phyloP scores from a whole-genome alignment of 2,888 invertebrate genomes.

The Sesamia inferens region DNA sequence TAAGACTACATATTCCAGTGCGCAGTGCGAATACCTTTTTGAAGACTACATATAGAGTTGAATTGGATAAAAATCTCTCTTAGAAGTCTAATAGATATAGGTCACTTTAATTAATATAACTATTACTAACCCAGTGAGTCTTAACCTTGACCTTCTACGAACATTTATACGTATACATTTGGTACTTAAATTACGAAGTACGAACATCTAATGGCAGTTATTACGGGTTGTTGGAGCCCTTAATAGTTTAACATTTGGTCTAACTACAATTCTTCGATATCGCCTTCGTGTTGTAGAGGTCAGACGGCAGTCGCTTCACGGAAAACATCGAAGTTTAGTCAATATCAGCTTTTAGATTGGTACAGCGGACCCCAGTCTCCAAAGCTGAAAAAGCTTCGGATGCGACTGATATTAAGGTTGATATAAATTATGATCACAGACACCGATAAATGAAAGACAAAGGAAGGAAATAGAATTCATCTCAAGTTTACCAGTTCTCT shows the following conservation, averaged over 20 bases:
- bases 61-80: conserved; percentile 1
- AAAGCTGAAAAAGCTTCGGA: no score
- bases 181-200: background rate
- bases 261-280: no score
- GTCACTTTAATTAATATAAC: conserved; percentile 11
- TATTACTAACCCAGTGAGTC: background rate
- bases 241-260: no score
- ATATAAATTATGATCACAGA: no score
- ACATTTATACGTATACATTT: background rate
- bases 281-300: no score
- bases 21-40: background rate
- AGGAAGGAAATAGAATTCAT: background rate
- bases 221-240: no score
- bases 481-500: background rate
- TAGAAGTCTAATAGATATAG: conserved; percentile 18
- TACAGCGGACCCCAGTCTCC: no score
- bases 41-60: conserved; percentile 7
- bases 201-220: no score
- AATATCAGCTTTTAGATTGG: no score
- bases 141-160: conserved; percentile 18
- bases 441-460: background rate
- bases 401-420: no score
- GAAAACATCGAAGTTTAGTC: no score
- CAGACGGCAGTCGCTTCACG: no score
- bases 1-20: background rate